Percentiles rank a stretch among this genome's conserved stretches.
Conservation (phyloP, 2,113 vertebrate genomes). For the Ptyas mucosa region DNA sequence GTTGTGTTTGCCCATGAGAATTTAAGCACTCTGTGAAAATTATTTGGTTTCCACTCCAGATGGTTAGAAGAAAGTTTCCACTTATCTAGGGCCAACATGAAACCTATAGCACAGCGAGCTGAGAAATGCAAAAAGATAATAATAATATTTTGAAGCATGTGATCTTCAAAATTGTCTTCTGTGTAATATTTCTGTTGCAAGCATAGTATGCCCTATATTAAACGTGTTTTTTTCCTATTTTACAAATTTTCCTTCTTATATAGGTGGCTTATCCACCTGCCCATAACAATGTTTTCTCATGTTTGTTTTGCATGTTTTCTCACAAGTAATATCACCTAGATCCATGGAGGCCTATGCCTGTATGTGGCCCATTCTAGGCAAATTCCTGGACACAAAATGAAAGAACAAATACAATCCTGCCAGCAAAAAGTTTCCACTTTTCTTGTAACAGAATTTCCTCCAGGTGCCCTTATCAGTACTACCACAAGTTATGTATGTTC, state of each 20-base stretch:
- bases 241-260: neutral
- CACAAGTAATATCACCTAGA: neutral
- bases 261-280: neutral
- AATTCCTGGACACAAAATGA: neutral
- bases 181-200: neutral
- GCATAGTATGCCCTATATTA: neutral
- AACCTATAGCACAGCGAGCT: neutral
- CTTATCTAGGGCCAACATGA: neutral
- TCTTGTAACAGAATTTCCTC: conserved; percentile 56
- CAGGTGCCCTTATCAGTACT: conserved; percentile 49
- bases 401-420: conserved; percentile 43
- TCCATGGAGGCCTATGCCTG: neutral
- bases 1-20: neutral
- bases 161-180: neutral
- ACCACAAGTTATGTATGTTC: conserved; percentile 45
- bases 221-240: neutral
- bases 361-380: neutral
- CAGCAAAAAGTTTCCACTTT: conserved; percentile 46
- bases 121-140: no score
- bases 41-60: neutral
- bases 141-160: neutral
- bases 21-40: no score
- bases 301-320: neutral
- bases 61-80: neutral
- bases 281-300: no score